Percentiles rank a stretch among this genome's conserved stretches.
Conservation (phyloP, 2,797 vertebrate species). For the Tympanoctomys barrerae region DNA sequence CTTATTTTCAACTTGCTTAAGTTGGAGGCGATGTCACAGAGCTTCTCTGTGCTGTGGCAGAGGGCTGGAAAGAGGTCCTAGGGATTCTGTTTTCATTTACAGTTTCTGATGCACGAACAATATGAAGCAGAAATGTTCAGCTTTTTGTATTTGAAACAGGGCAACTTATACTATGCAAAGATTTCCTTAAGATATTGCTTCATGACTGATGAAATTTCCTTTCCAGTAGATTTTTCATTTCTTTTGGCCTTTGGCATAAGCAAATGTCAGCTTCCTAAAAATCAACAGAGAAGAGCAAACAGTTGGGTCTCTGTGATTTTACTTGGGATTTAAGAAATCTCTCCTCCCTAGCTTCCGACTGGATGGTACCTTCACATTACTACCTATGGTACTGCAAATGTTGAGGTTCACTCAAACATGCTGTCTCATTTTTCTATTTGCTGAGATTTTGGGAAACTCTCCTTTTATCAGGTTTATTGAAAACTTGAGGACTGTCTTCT, state of each 20-base stretch:
- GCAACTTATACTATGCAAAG: slow-evolving; percentile 68
- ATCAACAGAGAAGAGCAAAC: slow-evolving; percentile 78
- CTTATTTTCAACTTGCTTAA: slow-evolving; percentile 81
- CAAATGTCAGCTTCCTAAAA: slow-evolving; percentile 79
- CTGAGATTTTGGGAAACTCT: slow-evolving; percentile 71
- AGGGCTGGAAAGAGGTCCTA: slow-evolving; percentile 56
- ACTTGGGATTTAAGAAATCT: slow-evolving; percentile 79
- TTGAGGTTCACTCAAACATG: slow-evolving; percentile 62
- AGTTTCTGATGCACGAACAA: slow-evolving; percentile 61
- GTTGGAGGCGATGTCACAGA: slow-evolving; percentile 69
- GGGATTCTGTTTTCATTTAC: slow-evolving; percentile 36
- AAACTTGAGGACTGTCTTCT: slow-evolving; percentile 65
- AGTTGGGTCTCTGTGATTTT: slow-evolving; percentile 79
- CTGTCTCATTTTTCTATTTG: slow-evolving; percentile 76
- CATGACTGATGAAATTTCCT: slow-evolving; percentile 73
- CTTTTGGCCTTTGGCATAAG: slow-evolving; percentile 78
- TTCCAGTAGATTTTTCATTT: slow-evolving; percentile 75
- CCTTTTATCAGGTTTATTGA: slow-evolving; percentile 68
- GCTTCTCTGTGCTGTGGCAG: slow-evolving; percentile 58
- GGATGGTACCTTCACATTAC: slow-evolving; percentile 54
- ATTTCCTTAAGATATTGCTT: slow-evolving; percentile 76
- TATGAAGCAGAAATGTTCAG: slow-evolving; percentile 58
- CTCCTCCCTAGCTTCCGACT: slow-evolving; percentile 68
- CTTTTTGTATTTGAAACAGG: slow-evolving; percentile 75
- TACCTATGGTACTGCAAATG: slow-evolving; percentile 67